phyloP scores from a whole-genome alignment of 2,113 vertebrate genomes.

The Shinisaurus crocodilurus region DNA sequence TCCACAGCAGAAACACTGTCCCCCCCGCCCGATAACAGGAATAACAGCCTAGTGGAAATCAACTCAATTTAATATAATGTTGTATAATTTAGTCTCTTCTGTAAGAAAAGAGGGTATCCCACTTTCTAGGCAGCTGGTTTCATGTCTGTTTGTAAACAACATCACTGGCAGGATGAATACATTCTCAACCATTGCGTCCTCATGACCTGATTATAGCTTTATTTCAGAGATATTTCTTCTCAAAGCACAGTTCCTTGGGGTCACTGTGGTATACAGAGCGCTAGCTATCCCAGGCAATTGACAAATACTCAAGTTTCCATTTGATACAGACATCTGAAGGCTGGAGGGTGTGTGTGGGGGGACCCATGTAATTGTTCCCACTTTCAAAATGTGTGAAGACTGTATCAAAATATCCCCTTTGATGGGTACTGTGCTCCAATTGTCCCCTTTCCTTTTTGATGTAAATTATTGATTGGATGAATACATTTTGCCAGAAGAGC shows the following conservation, averaged over 20 bases:
- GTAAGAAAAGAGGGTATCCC: not conserved
- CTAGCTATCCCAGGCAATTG: conserved; percentile 5
- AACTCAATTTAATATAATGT: conserved; percentile 20
- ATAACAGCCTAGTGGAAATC: conserved; percentile 19
- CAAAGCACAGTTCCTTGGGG: not conserved
- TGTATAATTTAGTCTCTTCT: conserved; percentile 29
- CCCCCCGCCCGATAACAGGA: conserved; percentile 7
- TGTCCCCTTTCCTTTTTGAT: conserved; percentile 60
- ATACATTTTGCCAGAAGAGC: conserved; percentile 54
- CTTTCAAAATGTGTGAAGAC: conserved; percentile 36
- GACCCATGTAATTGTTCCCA: not conserved
- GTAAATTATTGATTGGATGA: conserved; percentile 75
- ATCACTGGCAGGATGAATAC: conserved; percentile 22
- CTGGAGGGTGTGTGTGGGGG: not conserved
- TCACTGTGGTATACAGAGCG: not conserved
- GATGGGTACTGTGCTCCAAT: conserved; percentile 50
- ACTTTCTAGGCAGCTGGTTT: conserved; percentile 28
- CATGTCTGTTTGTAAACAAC: conserved; percentile 16
- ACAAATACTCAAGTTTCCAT: not conserved
- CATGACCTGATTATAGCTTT: not conserved
- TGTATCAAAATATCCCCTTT: conserved; percentile 40
- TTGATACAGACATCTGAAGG: conserved; percentile 15
- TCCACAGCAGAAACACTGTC: not conserved
- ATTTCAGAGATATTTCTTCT: conserved; percentile 20
- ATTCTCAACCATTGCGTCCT: not conserved